A percentile compares a stretch with the other conserved stretches of the same genome.
Evolutionary conservation across 2,113 vertebrate species (phyloP).

Genomic region (Brachyhypopomus gauderio): DNA sequence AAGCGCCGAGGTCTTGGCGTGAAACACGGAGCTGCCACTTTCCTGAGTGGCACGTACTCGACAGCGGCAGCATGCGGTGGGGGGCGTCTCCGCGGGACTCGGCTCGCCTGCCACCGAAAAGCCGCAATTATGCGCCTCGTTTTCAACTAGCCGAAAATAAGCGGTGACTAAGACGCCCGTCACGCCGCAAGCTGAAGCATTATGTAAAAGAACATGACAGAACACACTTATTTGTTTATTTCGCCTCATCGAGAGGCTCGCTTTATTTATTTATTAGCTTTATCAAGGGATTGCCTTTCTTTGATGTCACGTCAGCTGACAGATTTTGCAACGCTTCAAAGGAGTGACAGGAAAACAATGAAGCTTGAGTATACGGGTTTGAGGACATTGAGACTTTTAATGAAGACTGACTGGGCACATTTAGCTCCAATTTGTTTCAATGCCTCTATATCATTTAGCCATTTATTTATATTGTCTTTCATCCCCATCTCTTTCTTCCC

Average conservation of each 20-base stretch:
- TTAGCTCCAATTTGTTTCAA: background rate
- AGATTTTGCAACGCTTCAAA: background rate
- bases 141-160: slow-evolving; percentile 14
- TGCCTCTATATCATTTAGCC: background rate
- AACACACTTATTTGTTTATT: slow-evolving; percentile 3
- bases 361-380: background rate
- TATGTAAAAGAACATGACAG: slow-evolving; percentile 21
- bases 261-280: background rate
- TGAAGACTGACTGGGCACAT: background rate
- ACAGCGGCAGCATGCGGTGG: slow-evolving; percentile 17
- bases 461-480: background rate
- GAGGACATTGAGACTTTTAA: background rate
- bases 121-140: slow-evolving; percentile 16
- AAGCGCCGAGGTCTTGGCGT: slow-evolving; percentile 2
- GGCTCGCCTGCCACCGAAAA: background rate
- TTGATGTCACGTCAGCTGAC: background rate
- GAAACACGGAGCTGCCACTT: slow-evolving; percentile 41
- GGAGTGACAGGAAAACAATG: background rate
- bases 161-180: slow-evolving; percentile 27
- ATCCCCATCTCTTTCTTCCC: background rate
- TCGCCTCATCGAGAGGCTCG: background rate
- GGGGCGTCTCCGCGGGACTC: slow-evolving; percentile 11
- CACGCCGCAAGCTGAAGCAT: background rate
- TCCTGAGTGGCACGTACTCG: slow-evolving; percentile 54
- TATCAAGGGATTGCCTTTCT: background rate